Percentiles rank a stretch among this genome's conserved stretches.
These are phyloP conservation scores for Helostoma temminkii DNA, from an alignment of 2,797 vertebrate species.

Conservation along the genomic window DNA sequence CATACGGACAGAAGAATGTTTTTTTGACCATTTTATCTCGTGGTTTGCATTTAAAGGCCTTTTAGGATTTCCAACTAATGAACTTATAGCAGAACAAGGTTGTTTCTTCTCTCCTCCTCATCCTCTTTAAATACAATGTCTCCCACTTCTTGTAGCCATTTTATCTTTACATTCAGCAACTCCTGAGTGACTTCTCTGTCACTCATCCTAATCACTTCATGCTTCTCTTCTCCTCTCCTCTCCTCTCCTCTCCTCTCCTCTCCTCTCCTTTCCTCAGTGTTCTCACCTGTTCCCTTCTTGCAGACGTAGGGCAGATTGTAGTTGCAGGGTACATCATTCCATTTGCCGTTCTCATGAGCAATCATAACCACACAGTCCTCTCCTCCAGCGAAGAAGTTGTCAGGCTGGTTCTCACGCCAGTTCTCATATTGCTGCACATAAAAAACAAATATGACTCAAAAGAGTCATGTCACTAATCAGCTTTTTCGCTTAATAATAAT, in stretches of 20 bases:
- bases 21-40: constrained; percentile 21
- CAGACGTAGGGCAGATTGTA: constrained; percentile 98
- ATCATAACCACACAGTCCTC: constrained; percentile 99
- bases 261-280: background rate
- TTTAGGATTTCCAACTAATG: constrained; percentile 12
- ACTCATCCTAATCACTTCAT: constrained; percentile 52
- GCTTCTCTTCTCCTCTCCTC: constrained; percentile 1
- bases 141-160: constrained; percentile 2
- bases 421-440: constrained; percentile 93
- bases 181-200: constrained; percentile 26
- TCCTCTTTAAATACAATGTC: constrained; percentile 8
- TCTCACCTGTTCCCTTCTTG: constrained; percentile 97
- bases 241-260: background rate
- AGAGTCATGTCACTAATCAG: background rate
- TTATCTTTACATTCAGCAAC: background rate
- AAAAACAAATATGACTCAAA: background rate
- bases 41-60: constrained; percentile 21
- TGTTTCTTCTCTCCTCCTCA: constrained; percentile 19
- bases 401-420: constrained; percentile 96
- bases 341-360: constrained; percentile 93
- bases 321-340: constrained; percentile 99
- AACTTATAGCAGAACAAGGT: constrained; percentile 8
- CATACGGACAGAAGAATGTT: constrained; percentile 11
- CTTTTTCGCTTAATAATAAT: no score
- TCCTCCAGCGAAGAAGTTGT: constrained; percentile 98